Evolutionary conservation across 2,888 invertebrate species (phyloP).

Genomic region (Xylota segnis): DNA sequence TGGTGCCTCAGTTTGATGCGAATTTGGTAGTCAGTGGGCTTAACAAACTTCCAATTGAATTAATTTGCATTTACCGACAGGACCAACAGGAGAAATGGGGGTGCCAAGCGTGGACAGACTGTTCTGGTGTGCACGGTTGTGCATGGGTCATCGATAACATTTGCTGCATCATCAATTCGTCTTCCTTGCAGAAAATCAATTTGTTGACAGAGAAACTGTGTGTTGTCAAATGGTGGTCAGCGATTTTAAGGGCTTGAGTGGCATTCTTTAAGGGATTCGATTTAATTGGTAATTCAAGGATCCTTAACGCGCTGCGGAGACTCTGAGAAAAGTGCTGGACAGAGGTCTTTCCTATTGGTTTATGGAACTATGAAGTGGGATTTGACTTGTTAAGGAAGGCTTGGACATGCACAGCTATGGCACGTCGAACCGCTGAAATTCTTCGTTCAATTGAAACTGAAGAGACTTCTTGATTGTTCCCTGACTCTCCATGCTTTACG

Average conservation of each 20-base stretch:
- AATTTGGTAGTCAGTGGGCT: conserved; percentile 68
- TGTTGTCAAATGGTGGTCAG: conserved; percentile 47
- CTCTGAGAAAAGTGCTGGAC: too few relatives aligned
- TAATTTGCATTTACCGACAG: conserved; percentile 65
- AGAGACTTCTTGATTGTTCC: too few relatives aligned
- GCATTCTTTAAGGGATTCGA: background rate
- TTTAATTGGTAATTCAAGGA: too few relatives aligned
- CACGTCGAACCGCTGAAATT: too few relatives aligned
- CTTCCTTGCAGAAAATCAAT: conserved; percentile 55
- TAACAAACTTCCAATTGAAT: conserved; percentile 74
- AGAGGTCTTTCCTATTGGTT: too few relatives aligned
- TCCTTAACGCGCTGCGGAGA: too few relatives aligned
- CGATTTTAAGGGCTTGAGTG: background rate
- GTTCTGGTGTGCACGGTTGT: background rate
- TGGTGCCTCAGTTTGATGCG: conserved; percentile 35
- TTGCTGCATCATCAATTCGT: conserved; percentile 70
- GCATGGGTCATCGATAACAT: conserved; percentile 65
- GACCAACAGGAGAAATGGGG: background rate
- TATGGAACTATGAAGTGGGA: too few relatives aligned
- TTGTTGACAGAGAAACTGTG: conserved; percentile 61
- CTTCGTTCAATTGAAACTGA: too few relatives aligned
- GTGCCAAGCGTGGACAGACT: background rate
- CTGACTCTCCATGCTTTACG: too few relatives aligned
- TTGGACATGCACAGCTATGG: too few relatives aligned
- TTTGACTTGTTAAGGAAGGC: too few relatives aligned